phyloP scores from a whole-genome alignment of 2,888 invertebrate genomes.

The Parthenolecanium corni region DNA sequence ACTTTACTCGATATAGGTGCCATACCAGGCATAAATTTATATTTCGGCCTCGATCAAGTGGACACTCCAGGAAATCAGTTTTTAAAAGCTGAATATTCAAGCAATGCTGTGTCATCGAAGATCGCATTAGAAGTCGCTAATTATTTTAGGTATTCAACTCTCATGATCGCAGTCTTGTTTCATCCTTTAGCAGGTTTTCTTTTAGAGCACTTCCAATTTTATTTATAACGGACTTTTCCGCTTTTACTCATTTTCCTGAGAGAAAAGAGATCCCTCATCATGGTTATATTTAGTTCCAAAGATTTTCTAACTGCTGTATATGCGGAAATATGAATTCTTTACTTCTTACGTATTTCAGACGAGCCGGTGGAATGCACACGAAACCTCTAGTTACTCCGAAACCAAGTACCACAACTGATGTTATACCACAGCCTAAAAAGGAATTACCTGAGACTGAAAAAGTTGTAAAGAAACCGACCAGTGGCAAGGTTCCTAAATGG shows the following conservation, averaged over 20 bases:
- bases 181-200: no score
- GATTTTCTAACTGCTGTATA: no score
- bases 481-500: constrained; percentile 17
- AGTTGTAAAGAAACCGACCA: not conserved
- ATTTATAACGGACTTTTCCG: no score
- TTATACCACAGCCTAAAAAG: not conserved
- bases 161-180: no score
- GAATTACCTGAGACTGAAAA: not conserved
- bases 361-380: not conserved
- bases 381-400: not conserved
- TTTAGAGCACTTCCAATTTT: no score
- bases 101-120: constrained; percentile 52
- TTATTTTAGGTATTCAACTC: constrained; percentile 29
- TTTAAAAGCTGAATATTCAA: constrained; percentile 46
- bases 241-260: no score
- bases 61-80: not conserved
- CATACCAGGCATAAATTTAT: constrained; percentile 68
- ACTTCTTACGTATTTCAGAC: not conserved
- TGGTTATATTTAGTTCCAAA: no score
- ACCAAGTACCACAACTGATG: not conserved
- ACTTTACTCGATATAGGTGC: constrained; percentile 60
- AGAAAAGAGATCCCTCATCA: no score
- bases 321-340: no score
- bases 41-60: constrained; percentile 43
- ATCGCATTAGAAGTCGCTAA: constrained; percentile 55